phyloP scores from a whole-genome alignment of 2,797 vertebrate genomes.

The Neosilurus mollespiculum region DNA sequence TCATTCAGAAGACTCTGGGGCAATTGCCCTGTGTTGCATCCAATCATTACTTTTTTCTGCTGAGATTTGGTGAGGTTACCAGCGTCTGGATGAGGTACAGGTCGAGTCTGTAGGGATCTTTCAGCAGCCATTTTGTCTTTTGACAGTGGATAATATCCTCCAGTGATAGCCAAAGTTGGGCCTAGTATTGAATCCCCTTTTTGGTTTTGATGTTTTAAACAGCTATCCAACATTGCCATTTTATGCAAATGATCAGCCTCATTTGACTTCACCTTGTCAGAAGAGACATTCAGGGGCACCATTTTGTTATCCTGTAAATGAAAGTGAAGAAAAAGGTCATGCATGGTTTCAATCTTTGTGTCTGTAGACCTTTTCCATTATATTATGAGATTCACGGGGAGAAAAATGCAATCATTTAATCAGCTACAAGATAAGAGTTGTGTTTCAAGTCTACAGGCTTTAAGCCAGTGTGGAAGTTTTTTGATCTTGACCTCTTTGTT shows the following conservation, averaged over 20 bases:
- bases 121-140: slow-evolving; percentile 36
- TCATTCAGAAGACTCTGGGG: slow-evolving; percentile 82
- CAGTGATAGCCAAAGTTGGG: background rate
- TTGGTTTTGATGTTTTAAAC: slow-evolving; percentile 65
- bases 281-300: background rate
- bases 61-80: slow-evolving; percentile 16
- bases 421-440: background rate
- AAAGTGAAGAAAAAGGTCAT: background rate
- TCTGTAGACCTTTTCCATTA: slow-evolving; percentile 8
- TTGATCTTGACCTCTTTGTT: slow-evolving; percentile 67
- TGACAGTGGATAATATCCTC: slow-evolving; percentile 11
- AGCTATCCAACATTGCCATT: slow-evolving; percentile 53
- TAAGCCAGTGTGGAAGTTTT: slow-evolving; percentile 19
- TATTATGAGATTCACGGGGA: background rate
- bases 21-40: slow-evolving; percentile 60
- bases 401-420: background rate
- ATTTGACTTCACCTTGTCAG: background rate
- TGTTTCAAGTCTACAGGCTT: background rate
- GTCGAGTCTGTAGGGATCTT: slow-evolving; percentile 17
- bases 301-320: slow-evolving; percentile 44
- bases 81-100: slow-evolving; percentile 28
- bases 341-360: background rate
- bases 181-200: slow-evolving; percentile 30
- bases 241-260: background rate
- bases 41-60: slow-evolving; percentile 33